Evolutionary conservation across 2,113 vertebrate genomes (phyloP), one percentile per base, ranked within the genome.

Genomic region (Daubentonia madagascariensis): DNA sequence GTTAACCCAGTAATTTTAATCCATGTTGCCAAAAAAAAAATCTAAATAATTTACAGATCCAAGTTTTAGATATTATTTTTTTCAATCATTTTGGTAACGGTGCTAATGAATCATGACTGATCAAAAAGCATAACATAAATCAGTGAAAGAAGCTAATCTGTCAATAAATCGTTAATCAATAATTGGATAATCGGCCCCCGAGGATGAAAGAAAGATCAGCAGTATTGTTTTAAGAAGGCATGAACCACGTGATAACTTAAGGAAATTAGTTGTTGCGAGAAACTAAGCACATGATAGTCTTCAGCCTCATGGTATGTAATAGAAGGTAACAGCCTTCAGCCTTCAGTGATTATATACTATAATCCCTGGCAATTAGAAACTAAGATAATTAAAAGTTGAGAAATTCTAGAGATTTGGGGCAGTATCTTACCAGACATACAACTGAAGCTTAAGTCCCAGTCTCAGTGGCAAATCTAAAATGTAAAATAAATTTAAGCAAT

Each of bases 381-480:
- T 67, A 81, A 95, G 52, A n/a, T 89, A 40, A 96, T 96, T 88
- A 54, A n/a, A n/a, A 23, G 43, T 35, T 35, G 57, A 97, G 61
- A 83, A 93, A 83, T 91, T 75, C 59, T 81, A 81, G 72, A 59
- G 35, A 92, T 83, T 92, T 70, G 5, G 54, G 43, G 25, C 45
- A 81, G 3, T 67, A 48, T 40, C 12, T 87, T 91, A 67, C 5
- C 85, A 30, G 32, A 75, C 23, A 23, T 48, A 50, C 85, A 63
- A 59, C 78, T 45, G 12, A 85, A 85, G 40, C 43, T 86, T 80
- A 90, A 75, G 45, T 86, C 25, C 68, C 70, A 73, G 48, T 68
- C 23, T 93, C 43, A 40, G 37, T 89, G 54, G 43, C 80, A 96
- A 90, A 85, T 76, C 78, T 57, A 48, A 43, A 95, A 93, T 43